Percentiles rank a stretch among this genome's conserved stretches.
phyloP scores from a whole-genome alignment of 2,797 vertebrate genomes.

The Sebastes taczanowskii region DNA sequence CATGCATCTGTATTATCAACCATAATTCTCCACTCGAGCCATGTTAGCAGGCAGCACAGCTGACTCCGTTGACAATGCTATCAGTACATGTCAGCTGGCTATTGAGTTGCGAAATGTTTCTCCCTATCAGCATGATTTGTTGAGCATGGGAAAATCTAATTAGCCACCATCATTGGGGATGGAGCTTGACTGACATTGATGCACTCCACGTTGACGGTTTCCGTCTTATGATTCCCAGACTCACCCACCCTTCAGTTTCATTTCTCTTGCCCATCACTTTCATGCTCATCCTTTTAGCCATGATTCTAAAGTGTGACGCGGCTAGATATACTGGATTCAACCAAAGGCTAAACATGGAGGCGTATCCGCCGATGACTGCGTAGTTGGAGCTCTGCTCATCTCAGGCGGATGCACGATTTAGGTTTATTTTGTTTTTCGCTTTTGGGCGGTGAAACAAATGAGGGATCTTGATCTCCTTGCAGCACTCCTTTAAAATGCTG shows the following conservation, averaged over 20 bases:
- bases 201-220: slow-evolving; percentile 52
- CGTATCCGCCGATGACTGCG: slow-evolving; percentile 37
- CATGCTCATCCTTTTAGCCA: slow-evolving; percentile 49
- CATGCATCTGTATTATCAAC: slow-evolving; percentile 29
- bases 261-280: slow-evolving; percentile 58
- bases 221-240: slow-evolving; percentile 50
- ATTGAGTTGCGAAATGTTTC: slow-evolving; percentile 71
- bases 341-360: slow-evolving; percentile 41
- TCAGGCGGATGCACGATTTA: slow-evolving; percentile 28
- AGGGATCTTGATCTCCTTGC: not conserved
- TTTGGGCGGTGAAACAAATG: slow-evolving; percentile 30
- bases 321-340: slow-evolving; percentile 48
- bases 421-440: slow-evolving; percentile 6
- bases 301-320: slow-evolving; percentile 43
- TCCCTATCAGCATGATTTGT: slow-evolving; percentile 67
- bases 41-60: slow-evolving; percentile 43
- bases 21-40: slow-evolving; percentile 35
- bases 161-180: slow-evolving; percentile 64
- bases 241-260: slow-evolving; percentile 48
- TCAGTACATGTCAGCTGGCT: slow-evolving; percentile 69
- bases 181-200: slow-evolving; percentile 68
- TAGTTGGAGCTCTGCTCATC: slow-evolving; percentile 6
- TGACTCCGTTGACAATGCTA: slow-evolving; percentile 64
- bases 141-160: slow-evolving; percentile 74
- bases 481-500: not conserved